A percentile compares a stretch with the other conserved stretches of the same genome.
phyloP scores from a whole-genome alignment of 2,113 vertebrate species.

The Dendropsophus ebraccatus region DNA sequence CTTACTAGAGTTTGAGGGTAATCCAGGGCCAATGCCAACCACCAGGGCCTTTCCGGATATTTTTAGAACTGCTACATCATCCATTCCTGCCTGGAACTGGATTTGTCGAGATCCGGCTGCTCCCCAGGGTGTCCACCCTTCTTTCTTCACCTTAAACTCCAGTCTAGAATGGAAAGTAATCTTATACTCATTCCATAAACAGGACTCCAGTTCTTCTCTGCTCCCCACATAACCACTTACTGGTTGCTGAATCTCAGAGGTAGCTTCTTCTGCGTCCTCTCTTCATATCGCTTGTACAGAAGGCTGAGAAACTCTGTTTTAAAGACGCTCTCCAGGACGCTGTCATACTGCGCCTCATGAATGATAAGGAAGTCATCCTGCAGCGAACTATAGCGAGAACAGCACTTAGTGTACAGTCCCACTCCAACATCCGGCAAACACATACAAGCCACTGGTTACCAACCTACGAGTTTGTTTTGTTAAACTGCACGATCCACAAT shows the following conservation, averaged over 20 bases:
- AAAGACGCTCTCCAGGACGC: slow-evolving; percentile 78
- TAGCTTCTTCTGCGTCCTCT: slow-evolving; percentile 72
- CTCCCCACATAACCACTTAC: slow-evolving; percentile 61
- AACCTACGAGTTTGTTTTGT: too few species aligned
- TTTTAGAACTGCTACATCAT: slow-evolving; percentile 71
- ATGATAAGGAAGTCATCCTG: slow-evolving; percentile 83
- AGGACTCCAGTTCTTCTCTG: fast-evolving
- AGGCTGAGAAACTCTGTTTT: slow-evolving; percentile 84
- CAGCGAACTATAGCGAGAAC: slow-evolving; percentile 67
- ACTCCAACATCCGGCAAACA: too few species aligned
- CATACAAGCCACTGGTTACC: too few species aligned
- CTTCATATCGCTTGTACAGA: slow-evolving; percentile 78
- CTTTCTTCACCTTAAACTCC: slow-evolving; percentile 87
- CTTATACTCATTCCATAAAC: not conserved
- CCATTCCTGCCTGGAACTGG: slow-evolving; percentile 76
- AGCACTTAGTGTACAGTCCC: too few species aligned
- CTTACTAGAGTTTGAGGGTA: slow-evolving; percentile 80
- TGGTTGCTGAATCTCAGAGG: slow-evolving; percentile 81
- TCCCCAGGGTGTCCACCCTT: slow-evolving; percentile 78
- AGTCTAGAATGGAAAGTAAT: slow-evolving; percentile 66
- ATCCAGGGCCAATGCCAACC: slow-evolving; percentile 76
- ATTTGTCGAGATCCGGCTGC: slow-evolving; percentile 80
- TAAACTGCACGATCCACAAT: too few species aligned
- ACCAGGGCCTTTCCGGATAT: slow-evolving; percentile 73
- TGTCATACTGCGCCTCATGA: slow-evolving; percentile 82